Percentiles rank a stretch among this genome's conserved stretches.
Evolutionary conservation across 1,140 invertebrate species (phyloP).

Genomic region (Drosophila aff.): DNA sequence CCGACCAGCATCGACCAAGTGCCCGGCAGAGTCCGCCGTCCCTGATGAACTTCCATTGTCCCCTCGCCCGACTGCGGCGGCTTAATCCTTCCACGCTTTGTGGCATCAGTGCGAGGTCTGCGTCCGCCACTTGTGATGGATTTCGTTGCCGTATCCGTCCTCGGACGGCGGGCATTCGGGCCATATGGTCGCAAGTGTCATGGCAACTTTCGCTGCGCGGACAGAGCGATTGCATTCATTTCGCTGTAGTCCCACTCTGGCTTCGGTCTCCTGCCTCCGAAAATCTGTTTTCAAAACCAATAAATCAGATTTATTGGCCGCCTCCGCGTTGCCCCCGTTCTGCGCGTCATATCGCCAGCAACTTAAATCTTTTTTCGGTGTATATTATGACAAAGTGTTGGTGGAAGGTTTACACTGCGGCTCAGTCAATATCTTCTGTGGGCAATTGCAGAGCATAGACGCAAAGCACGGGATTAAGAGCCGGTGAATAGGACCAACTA

Average conservation of each 20-base stretch:
- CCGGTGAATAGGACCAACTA: constrained; percentile 10
- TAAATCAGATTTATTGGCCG: constrained; percentile 81
- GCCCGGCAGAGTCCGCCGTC: constrained; percentile 10
- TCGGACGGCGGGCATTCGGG: constrained; percentile 37
- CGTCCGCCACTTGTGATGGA: constrained; percentile 68
- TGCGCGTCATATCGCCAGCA: neutral
- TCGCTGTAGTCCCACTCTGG: constrained; percentile 66
- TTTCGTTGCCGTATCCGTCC: constrained; percentile 47
- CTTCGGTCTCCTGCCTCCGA: constrained; percentile 36
- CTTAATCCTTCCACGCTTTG: constrained; percentile 79
- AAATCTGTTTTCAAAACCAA: constrained; percentile 84
- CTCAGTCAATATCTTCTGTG: constrained; percentile 29
- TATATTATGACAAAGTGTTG: constrained; percentile 24
- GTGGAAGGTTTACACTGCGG: constrained; percentile 40
- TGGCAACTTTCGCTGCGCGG: constrained; percentile 39
- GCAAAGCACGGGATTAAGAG: constrained; percentile 28
- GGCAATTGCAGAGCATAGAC: constrained; percentile 6
- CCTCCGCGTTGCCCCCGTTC: neutral
- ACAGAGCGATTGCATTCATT: constrained; percentile 35
- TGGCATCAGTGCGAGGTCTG: constrained; percentile 59
- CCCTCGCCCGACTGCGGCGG: constrained; percentile 41
- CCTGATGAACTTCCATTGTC: constrained; percentile 77
- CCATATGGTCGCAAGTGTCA: constrained; percentile 70
- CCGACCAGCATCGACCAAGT: constrained; percentile 44
- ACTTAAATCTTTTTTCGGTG: constrained; percentile 29